Evolutionary conservation across 35 echinoderm and acorn worm genomes (phyloP).

Genomic region (Apostichopus japonicus): DNA sequence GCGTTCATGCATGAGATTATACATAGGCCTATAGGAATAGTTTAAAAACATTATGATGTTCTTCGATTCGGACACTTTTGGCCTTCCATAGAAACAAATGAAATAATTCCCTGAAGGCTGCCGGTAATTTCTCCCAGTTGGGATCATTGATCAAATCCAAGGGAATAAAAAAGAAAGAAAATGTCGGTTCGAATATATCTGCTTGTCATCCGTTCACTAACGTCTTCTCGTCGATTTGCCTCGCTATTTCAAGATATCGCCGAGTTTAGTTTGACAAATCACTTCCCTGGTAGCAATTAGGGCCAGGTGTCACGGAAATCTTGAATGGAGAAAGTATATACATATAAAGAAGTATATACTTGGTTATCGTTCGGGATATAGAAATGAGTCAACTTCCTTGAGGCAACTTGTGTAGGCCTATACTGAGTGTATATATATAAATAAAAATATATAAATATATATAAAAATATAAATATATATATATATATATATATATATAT

Average conservation of each 20-base stretch:
- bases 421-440: too few relatives aligned
- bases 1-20: too few relatives aligned
- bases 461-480: too few relatives aligned
- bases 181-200: neutral
- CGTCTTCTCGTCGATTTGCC: neutral
- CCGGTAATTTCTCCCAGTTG: neutral
- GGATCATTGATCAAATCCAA: slow-evolving; percentile 7
- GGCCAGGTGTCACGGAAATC: neutral
- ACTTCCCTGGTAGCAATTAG: slow-evolving; percentile 6
- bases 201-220: neutral
- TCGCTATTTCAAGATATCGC: neutral
- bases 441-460: too few relatives aligned
- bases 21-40: neutral
- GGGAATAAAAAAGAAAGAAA: neutral
- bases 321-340: neutral
- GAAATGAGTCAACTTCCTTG: too few relatives aligned
- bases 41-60: neutral
- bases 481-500: too few relatives aligned
- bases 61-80: neutral
- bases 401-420: too few relatives aligned
- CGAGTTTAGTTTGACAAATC: slow-evolving; percentile 10
- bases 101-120: neutral
- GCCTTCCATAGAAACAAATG: neutral
- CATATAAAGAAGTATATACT: too few relatives aligned
- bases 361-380: too few relatives aligned